Base-by-base conservation (phyloP, 1,140 invertebrate genomes). In the Metopolophium dirhodum region DNA sequence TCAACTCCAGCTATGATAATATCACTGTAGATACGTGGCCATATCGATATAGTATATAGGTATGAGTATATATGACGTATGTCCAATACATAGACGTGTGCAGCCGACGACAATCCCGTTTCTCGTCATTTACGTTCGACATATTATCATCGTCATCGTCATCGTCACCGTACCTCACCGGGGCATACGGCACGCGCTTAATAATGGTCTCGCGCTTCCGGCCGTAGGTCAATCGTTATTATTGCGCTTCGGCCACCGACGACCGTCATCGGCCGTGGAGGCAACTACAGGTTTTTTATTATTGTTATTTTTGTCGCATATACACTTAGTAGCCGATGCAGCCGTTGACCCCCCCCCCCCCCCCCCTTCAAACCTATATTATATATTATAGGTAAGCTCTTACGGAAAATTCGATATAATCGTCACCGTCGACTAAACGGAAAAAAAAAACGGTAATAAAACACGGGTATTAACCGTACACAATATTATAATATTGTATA, bases 371-470 rank as follows among this genome's bases (percentile, higher is more conserved):
- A 23, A 54, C 20, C 22, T 23, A 23, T 54, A 54, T 54, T 57
- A 9, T 57, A 4, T 9, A 8, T 8, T 9, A 8, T 8, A 41
- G 41, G 41, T 41, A 23, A 23, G 54, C 22, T 57, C 11, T 68
- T n/a, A 30, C 61, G 11, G 61, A n/a, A 68, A 68, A 68, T 68
- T 68, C 11, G 61, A n/a, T 68, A 68, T n/a, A 68, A 68, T n/a
- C 61, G 61, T 68, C 57, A 8, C 30, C 9, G 30, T n/a, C 26
- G 26, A 30, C 26, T 4, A 77, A n/a, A 77, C n/a, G 61, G 61
- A n/a, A 77, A 77, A 61, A 47, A 57, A 77, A 77, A 77, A 77
- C 61, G 61, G 61, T 77, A n/a, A 77, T 77, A 77, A 77, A n/a
- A 77, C 61, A 77, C 30, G 61, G n/a, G 61, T n/a, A 77, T 77